Conservation (phyloP, 2,797 vertebrate genomes). For the Coregonus suidteri region DNA sequence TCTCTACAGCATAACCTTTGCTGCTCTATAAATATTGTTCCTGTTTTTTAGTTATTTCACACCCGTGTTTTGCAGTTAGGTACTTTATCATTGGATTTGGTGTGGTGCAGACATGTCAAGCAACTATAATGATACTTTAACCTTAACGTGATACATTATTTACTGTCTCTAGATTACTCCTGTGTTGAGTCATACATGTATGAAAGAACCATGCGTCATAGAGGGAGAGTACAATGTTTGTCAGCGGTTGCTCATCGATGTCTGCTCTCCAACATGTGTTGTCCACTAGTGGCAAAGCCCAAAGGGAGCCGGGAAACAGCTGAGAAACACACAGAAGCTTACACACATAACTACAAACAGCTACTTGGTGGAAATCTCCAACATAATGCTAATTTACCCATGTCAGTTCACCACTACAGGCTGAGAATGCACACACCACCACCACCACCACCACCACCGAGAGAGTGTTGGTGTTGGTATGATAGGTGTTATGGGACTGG, state of each 20-base stretch:
- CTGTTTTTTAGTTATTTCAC: background rate
- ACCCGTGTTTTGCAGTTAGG: conserved; percentile 14
- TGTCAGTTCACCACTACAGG: conserved; percentile 21
- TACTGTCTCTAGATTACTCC: conserved; percentile 58
- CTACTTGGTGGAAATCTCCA: background rate
- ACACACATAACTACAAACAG: conserved; percentile 13
- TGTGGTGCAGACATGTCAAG: conserved; percentile 52
- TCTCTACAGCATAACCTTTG: conserved; percentile 55
- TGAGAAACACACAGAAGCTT: conserved; percentile 15
- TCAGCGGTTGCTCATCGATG: conserved; percentile 58
- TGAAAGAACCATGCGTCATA: conserved; percentile 46
- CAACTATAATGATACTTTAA: conserved; percentile 56
- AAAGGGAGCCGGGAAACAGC: conserved; percentile 11
- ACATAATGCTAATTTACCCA: conserved; percentile 4
- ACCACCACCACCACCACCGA: background rate
- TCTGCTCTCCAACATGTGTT: conserved; percentile 4
- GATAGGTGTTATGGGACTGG: background rate
- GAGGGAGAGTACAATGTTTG: conserved; percentile 47
- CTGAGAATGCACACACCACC: conserved; percentile 20
- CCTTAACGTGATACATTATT: conserved; percentile 70
- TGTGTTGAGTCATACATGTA: conserved; percentile 67
- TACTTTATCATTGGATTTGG: conserved; percentile 52
- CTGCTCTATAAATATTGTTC: conserved; percentile 59
- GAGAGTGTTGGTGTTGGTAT: conserved; percentile 20
- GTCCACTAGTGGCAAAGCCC: conserved; percentile 5